phyloP scores from a whole-genome alignment of 2,888 invertebrate species.

The Syritta pipiens region DNA sequence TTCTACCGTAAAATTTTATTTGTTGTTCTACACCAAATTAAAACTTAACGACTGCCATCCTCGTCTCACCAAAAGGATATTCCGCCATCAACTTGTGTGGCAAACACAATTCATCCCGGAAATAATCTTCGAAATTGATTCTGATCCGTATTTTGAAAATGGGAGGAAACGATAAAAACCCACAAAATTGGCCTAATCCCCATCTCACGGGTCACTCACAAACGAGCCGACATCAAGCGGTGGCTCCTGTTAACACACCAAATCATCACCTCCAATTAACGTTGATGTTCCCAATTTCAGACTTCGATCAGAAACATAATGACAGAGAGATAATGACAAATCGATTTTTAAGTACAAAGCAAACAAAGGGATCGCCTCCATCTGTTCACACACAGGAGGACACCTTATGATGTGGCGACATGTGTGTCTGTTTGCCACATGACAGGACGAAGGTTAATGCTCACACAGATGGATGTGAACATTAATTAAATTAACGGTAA shows the following conservation, averaged over 20 bases:
- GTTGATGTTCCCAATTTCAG: constrained; percentile 38
- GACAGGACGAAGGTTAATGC: background rate
- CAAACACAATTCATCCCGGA: constrained; percentile 12
- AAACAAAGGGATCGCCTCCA: constrained; percentile 55
- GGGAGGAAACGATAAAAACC: constrained; percentile 53
- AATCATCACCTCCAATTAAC: constrained; percentile 64
- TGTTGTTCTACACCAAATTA: constrained; percentile 2
- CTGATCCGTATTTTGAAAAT: constrained; percentile 31
- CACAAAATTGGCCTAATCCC: constrained; percentile 19
- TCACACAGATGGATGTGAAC: background rate
- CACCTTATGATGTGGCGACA: constrained; percentile 42
- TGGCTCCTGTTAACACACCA: constrained; percentile 53
- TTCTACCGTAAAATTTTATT: constrained; percentile 7
- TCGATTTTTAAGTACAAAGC: constrained; percentile 65
- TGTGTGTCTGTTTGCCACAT: constrained; percentile 36
- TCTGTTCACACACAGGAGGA: constrained; percentile 36
- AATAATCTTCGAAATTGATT: constrained; percentile 42
- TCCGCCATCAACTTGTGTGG: constrained; percentile 20
- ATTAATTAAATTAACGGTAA: constrained; percentile 44
- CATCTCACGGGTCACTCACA: constrained; percentile 15
- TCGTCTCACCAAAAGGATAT: background rate
- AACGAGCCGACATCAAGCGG: background rate
- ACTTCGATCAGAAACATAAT: constrained; percentile 22
- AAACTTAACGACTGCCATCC: constrained; percentile 23
- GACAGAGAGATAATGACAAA: constrained; percentile 64